phyloP scores from a whole-genome alignment of 2,797 vertebrate species.

The Lates japonicus region DNA sequence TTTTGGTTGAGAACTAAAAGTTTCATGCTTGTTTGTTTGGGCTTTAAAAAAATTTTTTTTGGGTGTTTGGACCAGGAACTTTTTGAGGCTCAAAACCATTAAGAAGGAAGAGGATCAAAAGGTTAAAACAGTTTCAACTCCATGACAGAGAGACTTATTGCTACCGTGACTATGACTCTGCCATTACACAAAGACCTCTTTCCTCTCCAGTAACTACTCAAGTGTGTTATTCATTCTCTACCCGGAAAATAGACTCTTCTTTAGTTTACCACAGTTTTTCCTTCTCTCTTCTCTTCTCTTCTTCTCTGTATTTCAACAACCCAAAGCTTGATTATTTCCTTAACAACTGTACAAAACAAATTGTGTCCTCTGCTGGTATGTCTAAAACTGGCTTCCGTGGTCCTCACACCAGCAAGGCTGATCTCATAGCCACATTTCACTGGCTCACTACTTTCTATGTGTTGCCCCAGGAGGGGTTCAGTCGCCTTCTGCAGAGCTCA shows the following conservation, averaged over 20 bases:
- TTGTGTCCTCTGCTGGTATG: not conserved
- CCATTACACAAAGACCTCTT: conserved; percentile 68
- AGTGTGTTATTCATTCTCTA: conserved; percentile 69
- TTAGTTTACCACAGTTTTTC: conserved; percentile 8
- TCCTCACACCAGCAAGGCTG: not conserved
- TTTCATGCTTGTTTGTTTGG: conserved; percentile 10
- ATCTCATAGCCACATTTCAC: conserved; percentile 17
- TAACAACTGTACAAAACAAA: not conserved
- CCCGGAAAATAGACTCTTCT: conserved; percentile 59
- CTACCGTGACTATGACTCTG: conserved; percentile 71
- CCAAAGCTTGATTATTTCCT: not conserved
- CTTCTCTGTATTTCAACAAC: conserved; percentile 1
- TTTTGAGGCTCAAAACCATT: conserved; percentile 43
- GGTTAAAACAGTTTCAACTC: conserved; percentile 77
- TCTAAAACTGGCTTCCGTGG: not conserved
- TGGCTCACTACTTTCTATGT: conserved; percentile 3
- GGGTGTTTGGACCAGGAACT: conserved; percentile 29
- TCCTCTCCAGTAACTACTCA: conserved; percentile 60
- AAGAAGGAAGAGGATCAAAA: conserved; percentile 68
- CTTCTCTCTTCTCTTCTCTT: conserved; percentile 17
- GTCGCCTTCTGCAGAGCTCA: conserved; percentile 47
- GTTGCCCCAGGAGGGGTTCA: conserved; percentile 37
- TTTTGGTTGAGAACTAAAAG: not conserved
- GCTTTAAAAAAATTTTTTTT: conserved; percentile 13
- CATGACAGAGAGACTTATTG: conserved; percentile 74